Conservation (phyloP, 2,888 invertebrate genomes). For the Hofmannophila pseudospretella region DNA sequence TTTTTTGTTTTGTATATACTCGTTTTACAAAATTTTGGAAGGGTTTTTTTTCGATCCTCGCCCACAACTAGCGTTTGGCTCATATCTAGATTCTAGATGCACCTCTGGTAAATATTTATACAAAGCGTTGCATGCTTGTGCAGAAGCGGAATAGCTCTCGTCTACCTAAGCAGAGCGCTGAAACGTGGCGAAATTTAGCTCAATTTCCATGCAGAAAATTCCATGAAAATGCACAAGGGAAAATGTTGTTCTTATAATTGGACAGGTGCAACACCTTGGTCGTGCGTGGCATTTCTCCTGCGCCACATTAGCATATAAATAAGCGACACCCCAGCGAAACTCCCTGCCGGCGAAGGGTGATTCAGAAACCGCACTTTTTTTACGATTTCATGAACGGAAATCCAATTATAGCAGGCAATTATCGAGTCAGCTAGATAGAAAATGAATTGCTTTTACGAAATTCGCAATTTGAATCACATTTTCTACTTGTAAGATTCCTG, state of each 20-base stretch:
- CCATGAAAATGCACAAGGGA: conserved; percentile 66
- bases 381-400: conserved; percentile 61
- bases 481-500: too few species aligned
- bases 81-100: too few species aligned
- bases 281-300: conserved; percentile 65
- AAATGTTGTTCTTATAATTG: conserved; percentile 72
- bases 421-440: conserved; percentile 50
- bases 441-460: conserved; percentile 7
- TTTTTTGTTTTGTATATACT: too few species aligned
- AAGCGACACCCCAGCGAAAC: conserved; percentile 54
- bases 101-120: conserved; percentile 43
- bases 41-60: too few species aligned
- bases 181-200: conserved; percentile 52
- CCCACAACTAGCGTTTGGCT: too few species aligned
- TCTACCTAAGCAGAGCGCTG: conserved; percentile 32
- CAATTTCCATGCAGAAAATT: conserved; percentile 62
- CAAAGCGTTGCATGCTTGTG: conserved; percentile 26
- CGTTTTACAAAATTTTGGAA: too few species aligned
- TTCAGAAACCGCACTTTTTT: conserved; percentile 42
- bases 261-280: conserved; percentile 66
- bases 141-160: conserved; percentile 34
- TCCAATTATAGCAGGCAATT: conserved; percentile 72
- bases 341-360: conserved; percentile 43
- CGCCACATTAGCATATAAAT: conserved; percentile 72
- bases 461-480: not conserved